A percentile compares a stretch with the other conserved stretches of the same genome.
phyloP scores from a whole-genome alignment of 2,113 vertebrate species.

The Oophaga pumilio region DNA sequence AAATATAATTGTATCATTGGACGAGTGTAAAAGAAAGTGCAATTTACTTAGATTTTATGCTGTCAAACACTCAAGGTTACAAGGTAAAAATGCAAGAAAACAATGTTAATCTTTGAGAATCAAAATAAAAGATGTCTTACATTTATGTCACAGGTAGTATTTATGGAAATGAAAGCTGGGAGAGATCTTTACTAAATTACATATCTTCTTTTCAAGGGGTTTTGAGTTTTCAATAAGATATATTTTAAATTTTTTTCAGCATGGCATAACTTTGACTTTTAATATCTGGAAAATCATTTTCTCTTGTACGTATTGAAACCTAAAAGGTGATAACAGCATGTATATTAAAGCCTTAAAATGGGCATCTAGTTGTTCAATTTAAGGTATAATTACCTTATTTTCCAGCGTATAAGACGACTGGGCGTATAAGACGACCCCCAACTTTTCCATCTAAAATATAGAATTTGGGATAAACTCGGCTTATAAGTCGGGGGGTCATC shows the following conservation, averaged over 20 bases:
- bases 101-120: background rate
- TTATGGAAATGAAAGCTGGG: slow-evolving; percentile 31
- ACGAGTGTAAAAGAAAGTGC: slow-evolving; percentile 6
- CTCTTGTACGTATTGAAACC: background rate
- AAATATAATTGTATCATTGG: slow-evolving; percentile 2
- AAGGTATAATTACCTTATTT: background rate
- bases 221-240: slow-evolving; percentile 9
- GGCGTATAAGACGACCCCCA: too few relatives aligned
- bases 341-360: background rate
- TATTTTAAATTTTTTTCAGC: slow-evolving; percentile 15
- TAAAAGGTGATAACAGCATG: background rate
- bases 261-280: slow-evolving; percentile 14
- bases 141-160: slow-evolving; percentile 23
- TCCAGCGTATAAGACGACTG: too few relatives aligned
- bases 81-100: slow-evolving; percentile 13
- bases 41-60: slow-evolving; percentile 14
- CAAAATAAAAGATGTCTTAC: background rate
- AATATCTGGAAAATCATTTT: slow-evolving; percentile 25
- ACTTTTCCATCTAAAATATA: too few relatives aligned
- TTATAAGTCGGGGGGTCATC: too few relatives aligned
- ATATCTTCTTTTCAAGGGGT: slow-evolving; percentile 27
- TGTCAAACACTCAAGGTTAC: slow-evolving; percentile 24
- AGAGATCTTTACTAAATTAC: slow-evolving; percentile 40
- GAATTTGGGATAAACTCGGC: too few relatives aligned
- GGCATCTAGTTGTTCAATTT: background rate